These are phyloP conservation scores for Pinctada fucata DNA, from an alignment of 2,888 invertebrate genomes.

Conservation along the genomic window DNA sequence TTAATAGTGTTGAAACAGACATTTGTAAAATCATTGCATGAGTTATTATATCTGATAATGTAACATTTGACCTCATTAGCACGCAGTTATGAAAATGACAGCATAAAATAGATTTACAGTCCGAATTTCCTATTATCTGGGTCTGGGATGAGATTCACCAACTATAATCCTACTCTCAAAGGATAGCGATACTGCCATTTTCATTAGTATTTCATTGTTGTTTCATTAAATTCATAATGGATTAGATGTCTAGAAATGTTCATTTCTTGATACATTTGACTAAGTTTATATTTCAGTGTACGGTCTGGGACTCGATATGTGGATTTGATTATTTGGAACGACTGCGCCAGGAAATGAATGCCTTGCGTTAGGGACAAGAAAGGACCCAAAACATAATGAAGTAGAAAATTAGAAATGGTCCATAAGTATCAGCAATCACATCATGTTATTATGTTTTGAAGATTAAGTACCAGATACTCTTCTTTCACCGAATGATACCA, in stretches of 20 bases:
- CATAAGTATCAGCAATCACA: too few relatives aligned
- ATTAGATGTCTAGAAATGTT: not conserved
- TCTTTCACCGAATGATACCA: too few relatives aligned
- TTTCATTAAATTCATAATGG: not conserved
- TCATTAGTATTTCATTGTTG: constrained; percentile 1
- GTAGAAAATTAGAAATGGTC: too few relatives aligned
- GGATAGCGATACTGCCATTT: not conserved
- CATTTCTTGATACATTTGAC: not conserved
- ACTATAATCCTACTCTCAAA: not conserved
- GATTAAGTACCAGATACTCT: too few relatives aligned
- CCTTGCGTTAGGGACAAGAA: too few relatives aligned
- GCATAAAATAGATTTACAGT: not conserved
- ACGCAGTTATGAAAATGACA: not conserved
- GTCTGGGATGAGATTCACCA: not conserved
- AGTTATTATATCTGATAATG: not conserved
- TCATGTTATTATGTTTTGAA: too few relatives aligned
- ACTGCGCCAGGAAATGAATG: too few relatives aligned
- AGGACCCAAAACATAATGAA: too few relatives aligned
- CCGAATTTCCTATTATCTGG: not conserved
- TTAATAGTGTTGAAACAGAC: too few relatives aligned
- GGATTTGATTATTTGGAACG: not conserved
- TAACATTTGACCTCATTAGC: not conserved
- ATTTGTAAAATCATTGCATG: not conserved
- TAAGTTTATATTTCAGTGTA: not conserved
- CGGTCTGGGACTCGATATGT: not conserved